Evolutionary conservation across 2,888 invertebrate species (phyloP).

Genomic region (Heteromurus nitidus): DNA sequence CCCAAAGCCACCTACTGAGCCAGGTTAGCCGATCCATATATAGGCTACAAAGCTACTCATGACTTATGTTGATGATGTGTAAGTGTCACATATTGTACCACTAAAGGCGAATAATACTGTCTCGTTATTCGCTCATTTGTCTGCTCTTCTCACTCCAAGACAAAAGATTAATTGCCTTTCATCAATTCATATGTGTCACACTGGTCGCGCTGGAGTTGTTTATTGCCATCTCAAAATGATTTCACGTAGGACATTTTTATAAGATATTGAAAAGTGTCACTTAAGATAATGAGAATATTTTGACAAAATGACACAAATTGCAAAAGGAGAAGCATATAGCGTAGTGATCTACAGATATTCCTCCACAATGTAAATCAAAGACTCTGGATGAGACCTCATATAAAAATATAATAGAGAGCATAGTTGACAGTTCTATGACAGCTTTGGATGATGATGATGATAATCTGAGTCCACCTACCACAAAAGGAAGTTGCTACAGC

Average conservation of each 20-base stretch:
- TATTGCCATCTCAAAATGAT: not conserved
- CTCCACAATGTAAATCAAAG: not conserved
- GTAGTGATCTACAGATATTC: not conserved
- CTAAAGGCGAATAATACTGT: not conserved
- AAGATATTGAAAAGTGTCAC: not conserved
- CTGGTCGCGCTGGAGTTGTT: not conserved
- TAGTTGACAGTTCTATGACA: not conserved
- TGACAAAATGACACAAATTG: not conserved
- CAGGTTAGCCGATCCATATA: not conserved
- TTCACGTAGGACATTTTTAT: too few species aligned
- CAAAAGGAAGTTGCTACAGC: not conserved
- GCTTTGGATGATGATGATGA: not conserved
- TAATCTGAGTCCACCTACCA: not conserved
- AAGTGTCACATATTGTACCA: not conserved
- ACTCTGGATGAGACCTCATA: not conserved
- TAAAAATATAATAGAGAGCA: not conserved
- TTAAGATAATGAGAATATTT: not conserved
- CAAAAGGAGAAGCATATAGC: not conserved
- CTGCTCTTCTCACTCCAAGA: not conserved
- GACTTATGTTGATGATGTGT: not conserved
- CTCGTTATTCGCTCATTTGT: not conserved
- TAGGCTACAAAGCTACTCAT: not conserved
- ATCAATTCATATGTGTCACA: not conserved
- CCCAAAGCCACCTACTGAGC: slow-evolving; percentile 16
- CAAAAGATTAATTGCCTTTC: too few species aligned